Evolutionary conservation across 2,797 vertebrate species (phyloP), one percentile per base, ranked within the genome.

Genomic region (Dendrocincla tyrannina): DNA sequence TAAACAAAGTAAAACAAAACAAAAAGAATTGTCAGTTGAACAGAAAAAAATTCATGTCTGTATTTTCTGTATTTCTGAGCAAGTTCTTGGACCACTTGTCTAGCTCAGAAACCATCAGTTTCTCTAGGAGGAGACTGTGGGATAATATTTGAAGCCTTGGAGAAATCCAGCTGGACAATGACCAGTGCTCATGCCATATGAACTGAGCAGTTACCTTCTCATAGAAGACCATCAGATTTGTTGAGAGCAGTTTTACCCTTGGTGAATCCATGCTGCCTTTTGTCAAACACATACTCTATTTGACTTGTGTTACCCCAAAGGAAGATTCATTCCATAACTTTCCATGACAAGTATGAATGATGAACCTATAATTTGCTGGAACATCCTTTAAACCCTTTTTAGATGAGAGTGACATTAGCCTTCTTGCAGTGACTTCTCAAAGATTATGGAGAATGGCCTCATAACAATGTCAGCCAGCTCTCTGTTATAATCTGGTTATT

Each of bases 391-490:
- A 58, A 17, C 1, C 5, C 24, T 53, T 62, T 20, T 44, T 49
- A 53, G 32, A 25, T 49, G 4, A 60, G 13, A 4, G 7, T 58
- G 49, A 63, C 3, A 14, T 47, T 16, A 72, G 20, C 20, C 28
- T 68, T 73, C 20, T 63, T 67, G 13, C 32, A 58, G 33, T 20
- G 13, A 14, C 13, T 72, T 62, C 19, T 72, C 23, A 58, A 52
- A 24, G 9, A 15, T 24, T 35, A 6, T 2, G 1, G 25, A 53
- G 33, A 58, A 62, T 11, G 32, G 5, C 27, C 30, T 41, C 2
- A 0, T 7, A 69, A 22, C 12, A 27, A 14, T 9, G 2, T 22
- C 50, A 58, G 11, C 0, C 5, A 13, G 5, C 9, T 41, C 28
- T 27, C 27, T 50, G 27, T 50, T 28, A 50, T 50, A 15, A 50